Conservation (phyloP, 2,113 vertebrate species). For the Vulpes lagopus region DNA sequence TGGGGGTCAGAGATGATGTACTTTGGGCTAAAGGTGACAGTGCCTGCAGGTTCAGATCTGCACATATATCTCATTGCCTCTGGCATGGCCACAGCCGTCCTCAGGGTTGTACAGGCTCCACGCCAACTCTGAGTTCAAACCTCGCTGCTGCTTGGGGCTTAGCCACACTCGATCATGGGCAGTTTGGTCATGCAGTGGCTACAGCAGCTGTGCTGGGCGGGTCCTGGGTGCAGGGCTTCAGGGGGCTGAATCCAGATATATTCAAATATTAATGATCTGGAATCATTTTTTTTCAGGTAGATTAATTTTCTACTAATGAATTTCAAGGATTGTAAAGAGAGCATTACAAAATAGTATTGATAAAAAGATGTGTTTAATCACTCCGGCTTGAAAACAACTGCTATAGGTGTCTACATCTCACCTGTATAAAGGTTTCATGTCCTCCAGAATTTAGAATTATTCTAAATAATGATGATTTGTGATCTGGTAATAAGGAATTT, state of each 20-base stretch:
- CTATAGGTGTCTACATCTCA: neutral
- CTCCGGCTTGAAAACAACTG: neutral
- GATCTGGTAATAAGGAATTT: neutral
- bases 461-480: neutral
- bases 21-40: neutral
- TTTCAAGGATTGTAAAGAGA: neutral
- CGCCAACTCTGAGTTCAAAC: neutral
- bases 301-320: constrained; percentile 12
- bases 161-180: neutral
- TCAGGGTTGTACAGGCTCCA: neutral
- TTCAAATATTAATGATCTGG: neutral
- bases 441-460: neutral
- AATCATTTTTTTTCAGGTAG: constrained; percentile 12
- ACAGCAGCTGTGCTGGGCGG: neutral
- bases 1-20: neutral
- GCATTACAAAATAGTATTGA: neutral
- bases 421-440: neutral
- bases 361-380: neutral
- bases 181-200: neutral
- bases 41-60: neutral
- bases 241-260: neutral
- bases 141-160: neutral
- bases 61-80: neutral
- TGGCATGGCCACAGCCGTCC: neutral
- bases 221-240: neutral